These are phyloP conservation scores for Meandrusa payeni DNA, from an alignment of 2,888 invertebrate species.

Conservation along the genomic window DNA sequence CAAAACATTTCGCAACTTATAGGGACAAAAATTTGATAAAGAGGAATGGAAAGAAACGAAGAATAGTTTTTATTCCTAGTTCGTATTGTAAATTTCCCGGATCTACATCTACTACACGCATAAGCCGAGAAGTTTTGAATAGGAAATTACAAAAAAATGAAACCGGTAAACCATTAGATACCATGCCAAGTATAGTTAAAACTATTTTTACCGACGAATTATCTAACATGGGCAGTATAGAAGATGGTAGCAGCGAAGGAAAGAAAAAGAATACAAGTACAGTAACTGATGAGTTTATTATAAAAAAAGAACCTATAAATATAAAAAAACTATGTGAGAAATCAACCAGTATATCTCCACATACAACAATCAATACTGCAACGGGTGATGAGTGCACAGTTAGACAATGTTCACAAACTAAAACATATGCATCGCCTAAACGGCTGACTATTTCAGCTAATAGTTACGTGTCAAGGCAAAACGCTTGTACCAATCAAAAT, in stretches of 20 bases:
- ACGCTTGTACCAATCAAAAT: neutral
- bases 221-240: slow-evolving; percentile 32
- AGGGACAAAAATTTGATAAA: slow-evolving; percentile 30
- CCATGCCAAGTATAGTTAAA: slow-evolving; percentile 44
- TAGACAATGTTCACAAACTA: slow-evolving; percentile 4
- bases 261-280: slow-evolving; percentile 35
- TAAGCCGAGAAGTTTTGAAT: slow-evolving; percentile 25
- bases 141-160: slow-evolving; percentile 16
- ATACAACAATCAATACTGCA: slow-evolving; percentile 2
- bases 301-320: slow-evolving; percentile 15
- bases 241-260: slow-evolving; percentile 27
- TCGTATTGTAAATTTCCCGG: slow-evolving; percentile 36
- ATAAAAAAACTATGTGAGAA: slow-evolving; percentile 17
- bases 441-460: slow-evolving; percentile 2
- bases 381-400: slow-evolving; percentile 6
- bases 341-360: slow-evolving; percentile 14
- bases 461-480: neutral
- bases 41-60: slow-evolving; percentile 24
- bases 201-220: slow-evolving; percentile 43
- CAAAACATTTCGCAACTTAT: slow-evolving; percentile 41
- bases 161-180: slow-evolving; percentile 28
- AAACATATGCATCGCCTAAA: neutral
- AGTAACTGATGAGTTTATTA: slow-evolving; percentile 36
- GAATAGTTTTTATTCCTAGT: slow-evolving; percentile 39
- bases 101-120: slow-evolving; percentile 27